These are phyloP conservation scores for Eupsilia transversa DNA, from an alignment of 2,888 invertebrate genomes.

Conservation along the genomic window DNA sequence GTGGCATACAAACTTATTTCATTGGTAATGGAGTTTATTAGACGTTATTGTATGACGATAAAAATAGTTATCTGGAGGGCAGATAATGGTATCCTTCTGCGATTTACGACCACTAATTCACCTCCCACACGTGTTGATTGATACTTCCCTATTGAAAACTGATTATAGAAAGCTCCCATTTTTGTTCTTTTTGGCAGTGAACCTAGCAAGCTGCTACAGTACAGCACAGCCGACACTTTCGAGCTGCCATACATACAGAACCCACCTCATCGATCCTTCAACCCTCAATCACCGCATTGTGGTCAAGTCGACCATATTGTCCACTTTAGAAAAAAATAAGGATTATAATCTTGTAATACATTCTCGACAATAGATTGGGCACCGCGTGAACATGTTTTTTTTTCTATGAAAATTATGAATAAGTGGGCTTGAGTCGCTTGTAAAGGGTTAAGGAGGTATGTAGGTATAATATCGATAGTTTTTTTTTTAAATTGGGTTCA, in stretches of 20 bases:
- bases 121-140: not conserved
- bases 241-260: slow-evolving; percentile 18
- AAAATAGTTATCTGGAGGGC: not conserved
- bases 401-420: slow-evolving; percentile 84
- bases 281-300: slow-evolving; percentile 78
- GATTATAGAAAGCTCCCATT: not conserved
- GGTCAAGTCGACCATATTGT: slow-evolving; percentile 85
- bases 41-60: not conserved
- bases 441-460: slow-evolving; percentile 67
- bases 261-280: slow-evolving; percentile 76
- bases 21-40: not conserved
- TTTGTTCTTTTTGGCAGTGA: not conserved
- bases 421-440: slow-evolving; percentile 81
- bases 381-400: slow-evolving; percentile 76
- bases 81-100: not conserved
- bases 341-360: slow-evolving; percentile 85
- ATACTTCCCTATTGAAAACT: not conserved
- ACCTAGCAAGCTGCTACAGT: not conserved
- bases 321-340: slow-evolving; percentile 76
- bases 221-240: slow-evolving; percentile 31
- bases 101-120: not conserved
- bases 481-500: not conserved
- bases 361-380: slow-evolving; percentile 75
- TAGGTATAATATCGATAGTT: slow-evolving; percentile 46
- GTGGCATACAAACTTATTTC: not conserved